phyloP scores from a whole-genome alignment of 2,797 vertebrate genomes.

The Propithecus deckenii region DNA sequence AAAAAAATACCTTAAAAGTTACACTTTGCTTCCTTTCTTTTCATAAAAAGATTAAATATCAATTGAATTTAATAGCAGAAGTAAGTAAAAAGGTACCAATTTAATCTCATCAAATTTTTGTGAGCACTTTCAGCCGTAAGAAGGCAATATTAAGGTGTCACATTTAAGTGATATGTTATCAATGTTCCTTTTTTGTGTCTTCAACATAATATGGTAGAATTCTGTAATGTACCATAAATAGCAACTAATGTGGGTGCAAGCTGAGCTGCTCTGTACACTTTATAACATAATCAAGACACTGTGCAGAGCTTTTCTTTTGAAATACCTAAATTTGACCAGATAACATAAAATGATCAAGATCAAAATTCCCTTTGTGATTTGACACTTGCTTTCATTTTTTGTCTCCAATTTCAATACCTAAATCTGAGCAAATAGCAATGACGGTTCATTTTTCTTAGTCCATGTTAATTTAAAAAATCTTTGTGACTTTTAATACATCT shows the following conservation, averaged over 20 bases:
- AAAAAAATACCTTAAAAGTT: background rate
- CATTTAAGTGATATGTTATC: constrained; percentile 9
- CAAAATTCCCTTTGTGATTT: background rate
- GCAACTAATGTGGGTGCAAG: background rate
- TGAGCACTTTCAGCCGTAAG: background rate
- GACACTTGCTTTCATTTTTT: background rate
- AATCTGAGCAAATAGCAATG: background rate
- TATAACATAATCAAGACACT: background rate
- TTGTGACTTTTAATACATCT: background rate
- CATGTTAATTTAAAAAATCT: background rate
- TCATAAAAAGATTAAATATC: background rate
- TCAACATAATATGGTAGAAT: background rate
- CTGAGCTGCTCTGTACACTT: background rate
- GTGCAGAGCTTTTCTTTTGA: background rate
- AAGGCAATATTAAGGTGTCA: constrained; percentile 49
- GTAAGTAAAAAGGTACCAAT: background rate
- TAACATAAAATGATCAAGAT: background rate
- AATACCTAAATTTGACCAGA: background rate
- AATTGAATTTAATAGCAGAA: constrained; percentile 13
- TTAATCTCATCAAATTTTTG: constrained; percentile 24
- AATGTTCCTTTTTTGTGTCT: constrained; percentile 23
- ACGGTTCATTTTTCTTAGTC: background rate
- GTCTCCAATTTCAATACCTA: background rate
- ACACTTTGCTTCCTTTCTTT: background rate
- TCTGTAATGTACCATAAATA: constrained; percentile 7